Evolutionary conservation across 2,113 vertebrate species (phyloP), one percentile per base, ranked within the genome.

Genomic region (Desmodus rotundus): DNA sequence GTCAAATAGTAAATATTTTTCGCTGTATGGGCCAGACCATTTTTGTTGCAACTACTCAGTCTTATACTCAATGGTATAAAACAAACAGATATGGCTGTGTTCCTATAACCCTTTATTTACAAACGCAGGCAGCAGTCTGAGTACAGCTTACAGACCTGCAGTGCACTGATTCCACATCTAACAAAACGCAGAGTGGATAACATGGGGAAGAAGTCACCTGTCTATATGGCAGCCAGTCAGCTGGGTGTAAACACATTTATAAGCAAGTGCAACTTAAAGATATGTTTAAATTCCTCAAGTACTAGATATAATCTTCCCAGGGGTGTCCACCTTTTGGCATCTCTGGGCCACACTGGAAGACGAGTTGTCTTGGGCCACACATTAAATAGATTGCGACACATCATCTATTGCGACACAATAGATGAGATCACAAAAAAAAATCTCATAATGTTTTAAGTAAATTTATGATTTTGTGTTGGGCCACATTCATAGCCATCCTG

Each of bases 21-120:
- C 24, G 5, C 9, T 73, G 12, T 47, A 41, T 45, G 56, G 13
- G 28, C n/a, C 28, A 24, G 7, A 43, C 4, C 14, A 9, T 67
- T 45, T 80, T 31, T 77, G 8, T 38, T 74, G 31, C 12, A 61
- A 41, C 19, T 80, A 6, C 20, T 76, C 20, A 22, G 6, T 38
- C 47, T 77, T 50, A 5, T 74, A 13, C 4, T 67, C 20, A 36
- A 4, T n/a, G 26, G 31, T 50, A 12, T 8, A 26, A 36, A 56
- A 74, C 4, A 7, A 61, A 38, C 38, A 28, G 43, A n/a, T 5
- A 31, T 63, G 14, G 26, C 31, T 88, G 5, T 54, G 36, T 88
- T 83, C n/a, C 50, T 74, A 24, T 74, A 78, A 81, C 74, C 7
- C 36, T 94, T 96, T 61, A 47, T 89, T 87, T 87, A 70, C 16